Base-by-base conservation (phyloP, 2,113 vertebrate species). In the Hypocryptadius cinnamomeus region DNA sequence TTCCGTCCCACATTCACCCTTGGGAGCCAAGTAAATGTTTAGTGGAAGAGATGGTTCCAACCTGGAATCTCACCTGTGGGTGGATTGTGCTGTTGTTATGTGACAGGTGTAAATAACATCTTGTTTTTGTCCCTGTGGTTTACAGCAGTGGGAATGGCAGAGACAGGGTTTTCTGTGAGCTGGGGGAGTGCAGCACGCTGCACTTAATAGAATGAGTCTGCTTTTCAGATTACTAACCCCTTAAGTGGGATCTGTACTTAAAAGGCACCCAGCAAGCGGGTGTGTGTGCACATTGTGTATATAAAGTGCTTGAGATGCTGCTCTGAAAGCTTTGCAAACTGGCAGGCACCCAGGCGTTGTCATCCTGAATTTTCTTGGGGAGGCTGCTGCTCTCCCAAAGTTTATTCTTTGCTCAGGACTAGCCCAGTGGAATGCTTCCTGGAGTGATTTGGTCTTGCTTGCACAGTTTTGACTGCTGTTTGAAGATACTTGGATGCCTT, bases 191-290 rank as follows among this genome's bases (percentile, higher is more conserved):
- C 60, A 25, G 77, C 45, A 23, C 2, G 1, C 81, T 63, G 73
- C 73, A 40, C 85, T 92, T 83, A 79, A 56, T 2, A 56, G 88
- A 91, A 84, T 39, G 92, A 94, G 66, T 68, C 93, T 94, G 89
- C 79, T 93, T 92, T 85, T 87, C 79, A 94, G 78, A 92, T 94
- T 65, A 15, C 80, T 92, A 77, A 85, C 89, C 77, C 61, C 90
- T 86, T 94, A 92, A 97, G 92, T 95, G 93, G 78, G 78, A 88
- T 91, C 91, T 93, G 94, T 93, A 92, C 93, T 94, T 96, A 91
- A 95, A 96, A 96, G 93, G 96, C 78, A 91, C 91, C 92, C 87
- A 78, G 63, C 92, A 77, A 94, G 92, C 78, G 87, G 65, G 91
- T 40, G 91, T 76, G 83, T 76, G 82, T 9, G 13, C 80, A 45